Evolutionary conservation across 2,888 invertebrate genomes (phyloP).

Genomic region (Caenorhabditis sulstoni): DNA sequence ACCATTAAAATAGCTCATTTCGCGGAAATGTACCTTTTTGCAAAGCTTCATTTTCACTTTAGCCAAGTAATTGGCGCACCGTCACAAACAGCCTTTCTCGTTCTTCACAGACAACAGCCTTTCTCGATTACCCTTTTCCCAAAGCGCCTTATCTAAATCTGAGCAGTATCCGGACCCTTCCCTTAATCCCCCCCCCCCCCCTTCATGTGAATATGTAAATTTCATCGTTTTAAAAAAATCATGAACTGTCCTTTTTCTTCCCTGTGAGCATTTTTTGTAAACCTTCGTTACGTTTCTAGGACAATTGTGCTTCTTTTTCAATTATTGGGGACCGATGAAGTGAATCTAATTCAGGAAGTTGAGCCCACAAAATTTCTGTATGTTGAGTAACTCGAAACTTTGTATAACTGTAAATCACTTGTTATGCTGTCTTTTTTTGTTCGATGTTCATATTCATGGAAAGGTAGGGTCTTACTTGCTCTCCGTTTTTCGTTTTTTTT

Average conservation of each 20-base stretch:
- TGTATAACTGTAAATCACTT: slow-evolving; percentile 64
- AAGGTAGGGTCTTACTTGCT: slow-evolving; percentile 59
- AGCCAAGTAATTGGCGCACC: background rate
- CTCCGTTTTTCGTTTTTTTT: slow-evolving; percentile 30
- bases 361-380: slow-evolving; percentile 36
- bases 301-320: slow-evolving; percentile 22
- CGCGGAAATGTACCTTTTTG: slow-evolving; percentile 11
- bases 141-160: slow-evolving; percentile 8
- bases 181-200: slow-evolving; percentile 13
- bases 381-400: slow-evolving; percentile 52
- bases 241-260: slow-evolving; percentile 35
- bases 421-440: slow-evolving; percentile 52
- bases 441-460: slow-evolving; percentile 55
- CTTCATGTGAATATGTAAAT: slow-evolving; percentile 62
- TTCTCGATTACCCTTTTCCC: slow-evolving; percentile 11
- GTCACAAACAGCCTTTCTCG: slow-evolving; percentile 34
- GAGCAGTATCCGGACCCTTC: slow-evolving; percentile 54
- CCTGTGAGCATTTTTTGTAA: slow-evolving; percentile 56
- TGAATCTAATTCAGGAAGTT: slow-evolving; percentile 18
- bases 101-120: slow-evolving; percentile 18
- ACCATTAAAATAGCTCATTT: background rate
- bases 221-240: slow-evolving; percentile 50
- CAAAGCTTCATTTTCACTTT: slow-evolving; percentile 13
- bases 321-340: slow-evolving; percentile 16
- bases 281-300: slow-evolving; percentile 53